These are phyloP conservation scores for Nothura maculosa DNA, from an alignment of 2,797 vertebrate species.

Conservation along the genomic window DNA sequence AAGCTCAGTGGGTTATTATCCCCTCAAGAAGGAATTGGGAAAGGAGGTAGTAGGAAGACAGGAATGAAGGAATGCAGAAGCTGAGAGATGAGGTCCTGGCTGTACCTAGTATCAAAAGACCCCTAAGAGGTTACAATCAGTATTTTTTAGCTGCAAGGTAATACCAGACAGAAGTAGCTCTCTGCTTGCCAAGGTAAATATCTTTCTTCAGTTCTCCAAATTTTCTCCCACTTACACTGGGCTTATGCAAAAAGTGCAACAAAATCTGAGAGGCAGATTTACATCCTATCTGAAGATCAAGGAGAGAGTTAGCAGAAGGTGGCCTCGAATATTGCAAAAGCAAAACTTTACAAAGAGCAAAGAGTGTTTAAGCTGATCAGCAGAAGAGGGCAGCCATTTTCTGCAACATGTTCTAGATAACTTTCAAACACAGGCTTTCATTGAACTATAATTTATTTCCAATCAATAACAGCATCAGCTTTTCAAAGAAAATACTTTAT, in stretches of 20 bases:
- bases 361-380: not conserved
- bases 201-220: not conserved
- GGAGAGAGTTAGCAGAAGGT: not conserved
- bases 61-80: not conserved
- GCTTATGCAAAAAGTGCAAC: not conserved
- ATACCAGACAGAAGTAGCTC: not conserved
- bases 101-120: fast-evolving
- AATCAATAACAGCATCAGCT: not conserved
- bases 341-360: not conserved
- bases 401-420: not conserved
- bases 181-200: not conserved
- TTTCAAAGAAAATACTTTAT: not conserved
- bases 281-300: not conserved
- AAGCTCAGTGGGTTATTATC: not conserved
- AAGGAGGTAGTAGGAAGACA: not conserved
- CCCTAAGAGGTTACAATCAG: not conserved
- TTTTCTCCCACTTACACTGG: not conserved
- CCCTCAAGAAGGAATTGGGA: not conserved
- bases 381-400: not conserved
- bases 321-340: not conserved
- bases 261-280: not conserved
- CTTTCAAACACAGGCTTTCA: not conserved
- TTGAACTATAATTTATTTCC: not conserved
- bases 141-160: not conserved
- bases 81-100: not conserved